A percentile compares a stretch with the other conserved stretches of the same genome.
These are phyloP conservation scores for Dascillus cervinus DNA, from an alignment of 2,888 invertebrate species.

Conservation along the genomic window DNA sequence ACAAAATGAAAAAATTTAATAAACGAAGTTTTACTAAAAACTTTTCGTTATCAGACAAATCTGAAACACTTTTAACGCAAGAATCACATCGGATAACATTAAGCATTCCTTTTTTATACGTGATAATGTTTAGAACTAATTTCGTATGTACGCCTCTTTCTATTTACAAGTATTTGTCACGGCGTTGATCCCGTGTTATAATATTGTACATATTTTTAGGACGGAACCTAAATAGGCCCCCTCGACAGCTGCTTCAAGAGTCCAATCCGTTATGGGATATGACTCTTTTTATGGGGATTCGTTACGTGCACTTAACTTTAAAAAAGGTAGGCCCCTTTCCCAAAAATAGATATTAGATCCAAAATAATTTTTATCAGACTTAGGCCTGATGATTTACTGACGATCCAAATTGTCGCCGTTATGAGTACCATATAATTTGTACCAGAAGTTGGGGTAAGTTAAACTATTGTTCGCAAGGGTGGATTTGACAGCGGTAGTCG, in stretches of 20 bases:
- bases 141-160: conserved; percentile 15
- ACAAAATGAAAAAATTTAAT: too few species aligned
- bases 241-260: conserved; percentile 18
- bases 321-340: conserved; percentile 6
- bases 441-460: neutral
- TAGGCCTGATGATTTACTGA: too few species aligned
- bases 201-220: conserved; percentile 12
- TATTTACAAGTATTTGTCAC: conserved; percentile 16
- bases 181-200: conserved; percentile 12
- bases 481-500: neutral
- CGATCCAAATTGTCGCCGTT: too few species aligned
- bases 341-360: too few species aligned
- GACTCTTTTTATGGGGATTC: conserved; percentile 16
- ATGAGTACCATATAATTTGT: conserved; percentile 5
- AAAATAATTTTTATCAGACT: too few species aligned
- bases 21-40: too few species aligned
- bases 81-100: too few species aligned
- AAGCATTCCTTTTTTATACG: too few species aligned
- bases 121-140: conserved; percentile 4
- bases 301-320: conserved; percentile 12
- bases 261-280: conserved; percentile 15
- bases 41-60: too few species aligned
- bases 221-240: conserved; percentile 7
- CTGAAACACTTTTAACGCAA: too few species aligned
- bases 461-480: neutral